These are phyloP conservation scores for Chrosomus eos DNA, from an alignment of 2,797 vertebrate genomes.

Conservation along the genomic window DNA sequence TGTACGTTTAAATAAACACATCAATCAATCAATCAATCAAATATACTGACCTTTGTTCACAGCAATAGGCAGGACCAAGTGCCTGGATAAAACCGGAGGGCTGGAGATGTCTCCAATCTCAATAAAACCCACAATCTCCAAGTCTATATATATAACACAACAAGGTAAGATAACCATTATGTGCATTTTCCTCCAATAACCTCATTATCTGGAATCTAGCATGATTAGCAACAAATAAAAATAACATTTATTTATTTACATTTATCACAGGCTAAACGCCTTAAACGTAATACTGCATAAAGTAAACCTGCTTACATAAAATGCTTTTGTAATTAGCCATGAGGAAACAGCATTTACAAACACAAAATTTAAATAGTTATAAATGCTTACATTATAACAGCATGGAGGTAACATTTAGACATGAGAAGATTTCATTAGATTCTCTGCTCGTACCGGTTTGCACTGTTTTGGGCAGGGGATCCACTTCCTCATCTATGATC, in stretches of 20 bases:
- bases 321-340: background rate
- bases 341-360: background rate
- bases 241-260: background rate
- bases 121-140: constrained; percentile 97
- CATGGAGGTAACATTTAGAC: background rate
- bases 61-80: constrained; percentile 94
- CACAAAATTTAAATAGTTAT: background rate
- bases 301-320: background rate
- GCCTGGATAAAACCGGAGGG: constrained; percentile 94
- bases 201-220: background rate
- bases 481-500: constrained; percentile 93
- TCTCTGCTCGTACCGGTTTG: constrained; percentile 82
- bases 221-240: constrained; percentile 8
- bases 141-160: constrained; percentile 76
- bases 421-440: background rate
- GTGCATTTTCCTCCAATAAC: background rate
- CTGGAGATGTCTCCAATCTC: constrained; percentile 98
- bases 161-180: background rate
- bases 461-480: constrained; percentile 89
- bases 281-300: background rate
- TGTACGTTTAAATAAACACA: no score
- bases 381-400: background rate
- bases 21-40: no score
- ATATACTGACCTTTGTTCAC: constrained; percentile 91
- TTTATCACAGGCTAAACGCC: background rate